Percentiles rank a stretch among this genome's conserved stretches.
phyloP scores from a whole-genome alignment of 2,113 vertebrate species.

The Cyprinodon brontotheroides region DNA sequence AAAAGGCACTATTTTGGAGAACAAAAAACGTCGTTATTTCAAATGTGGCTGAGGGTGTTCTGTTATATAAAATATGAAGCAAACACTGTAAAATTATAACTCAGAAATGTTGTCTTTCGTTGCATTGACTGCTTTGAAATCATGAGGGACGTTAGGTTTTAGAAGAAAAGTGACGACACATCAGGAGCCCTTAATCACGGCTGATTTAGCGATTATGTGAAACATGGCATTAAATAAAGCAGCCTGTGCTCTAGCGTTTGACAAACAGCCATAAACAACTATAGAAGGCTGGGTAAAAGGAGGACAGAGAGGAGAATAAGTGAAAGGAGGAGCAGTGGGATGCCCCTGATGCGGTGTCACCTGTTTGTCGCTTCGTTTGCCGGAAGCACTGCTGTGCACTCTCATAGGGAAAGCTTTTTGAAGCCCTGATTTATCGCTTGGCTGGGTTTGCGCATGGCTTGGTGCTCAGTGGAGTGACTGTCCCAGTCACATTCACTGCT shows the following conservation, averaged over 20 bases:
- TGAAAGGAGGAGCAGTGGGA: slow-evolving; percentile 42
- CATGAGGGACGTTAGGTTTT: background rate
- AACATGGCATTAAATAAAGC: slow-evolving; percentile 44
- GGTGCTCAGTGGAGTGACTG: slow-evolving; percentile 62
- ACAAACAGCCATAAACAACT: slow-evolving; percentile 21
- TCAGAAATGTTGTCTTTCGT: background rate
- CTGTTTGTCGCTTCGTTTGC: slow-evolving; percentile 74
- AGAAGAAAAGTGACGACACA: slow-evolving; percentile 18
- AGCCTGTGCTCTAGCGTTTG: slow-evolving; percentile 41
- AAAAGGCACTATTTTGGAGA: slow-evolving; percentile 28
- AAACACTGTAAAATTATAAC: background rate
- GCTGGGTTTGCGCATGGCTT: slow-evolving; percentile 67
- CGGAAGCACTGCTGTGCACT: slow-evolving; percentile 45
- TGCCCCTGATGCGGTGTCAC: slow-evolving; percentile 64
- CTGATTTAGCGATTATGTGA: slow-evolving; percentile 60
- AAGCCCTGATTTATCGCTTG: slow-evolving; percentile 74
- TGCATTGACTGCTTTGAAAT: background rate
- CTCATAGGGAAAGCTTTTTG: slow-evolving; percentile 70
- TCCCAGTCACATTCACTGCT: slow-evolving; percentile 58
- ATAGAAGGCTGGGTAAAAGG: background rate
- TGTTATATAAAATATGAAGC: background rate
- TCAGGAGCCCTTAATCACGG: slow-evolving; percentile 55
- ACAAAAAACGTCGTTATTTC: slow-evolving; percentile 13
- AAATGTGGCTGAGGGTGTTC: background rate
- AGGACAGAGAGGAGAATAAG: background rate